phyloP scores from a whole-genome alignment of 1,140 invertebrate species.

The Drosophila busckii region DNA sequence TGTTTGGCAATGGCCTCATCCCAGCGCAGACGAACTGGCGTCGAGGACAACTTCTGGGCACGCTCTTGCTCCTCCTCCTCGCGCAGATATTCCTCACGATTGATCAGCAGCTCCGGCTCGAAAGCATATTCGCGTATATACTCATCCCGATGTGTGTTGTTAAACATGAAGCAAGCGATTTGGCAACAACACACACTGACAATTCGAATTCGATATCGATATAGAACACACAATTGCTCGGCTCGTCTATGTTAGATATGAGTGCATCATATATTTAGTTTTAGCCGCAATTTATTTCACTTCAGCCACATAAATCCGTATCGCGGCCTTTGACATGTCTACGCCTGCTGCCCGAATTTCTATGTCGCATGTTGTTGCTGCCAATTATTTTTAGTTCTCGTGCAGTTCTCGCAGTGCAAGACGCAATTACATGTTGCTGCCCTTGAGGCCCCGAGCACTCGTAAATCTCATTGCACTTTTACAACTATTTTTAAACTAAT shows the following conservation, averaged over 20 bases:
- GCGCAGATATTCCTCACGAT: conserved; percentile 72
- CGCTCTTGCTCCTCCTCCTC: conserved; percentile 59
- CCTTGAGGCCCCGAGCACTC: conserved; percentile 53
- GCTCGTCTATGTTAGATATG: conserved; percentile 6
- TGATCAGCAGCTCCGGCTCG: conserved; percentile 77
- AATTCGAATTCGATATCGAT: not conserved
- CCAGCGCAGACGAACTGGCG: conserved; percentile 61
- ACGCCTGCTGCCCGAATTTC: conserved; percentile 67
- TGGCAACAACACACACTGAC: conserved; percentile 13
- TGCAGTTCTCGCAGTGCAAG: conserved; percentile 47
- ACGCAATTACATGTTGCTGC: conserved; percentile 62
- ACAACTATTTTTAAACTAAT: conserved; percentile 32
- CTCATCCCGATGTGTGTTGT: conserved; percentile 69
- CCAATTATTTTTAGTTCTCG: conserved; percentile 68
- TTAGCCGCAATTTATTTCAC: not conserved
- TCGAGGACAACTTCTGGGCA: conserved; percentile 40
- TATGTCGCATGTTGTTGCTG: conserved; percentile 72
- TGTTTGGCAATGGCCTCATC: conserved; percentile 68
- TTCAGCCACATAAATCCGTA: conserved; percentile 53
- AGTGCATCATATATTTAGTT: not conserved
- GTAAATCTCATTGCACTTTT: conserved; percentile 58
- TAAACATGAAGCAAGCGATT: conserved; percentile 67
- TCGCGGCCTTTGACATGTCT: conserved; percentile 69
- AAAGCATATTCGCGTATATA: conserved; percentile 77
- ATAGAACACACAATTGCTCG: not conserved